phyloP scores from a whole-genome alignment of 2,888 invertebrate species.

The Leptodirus hochenwartii region DNA sequence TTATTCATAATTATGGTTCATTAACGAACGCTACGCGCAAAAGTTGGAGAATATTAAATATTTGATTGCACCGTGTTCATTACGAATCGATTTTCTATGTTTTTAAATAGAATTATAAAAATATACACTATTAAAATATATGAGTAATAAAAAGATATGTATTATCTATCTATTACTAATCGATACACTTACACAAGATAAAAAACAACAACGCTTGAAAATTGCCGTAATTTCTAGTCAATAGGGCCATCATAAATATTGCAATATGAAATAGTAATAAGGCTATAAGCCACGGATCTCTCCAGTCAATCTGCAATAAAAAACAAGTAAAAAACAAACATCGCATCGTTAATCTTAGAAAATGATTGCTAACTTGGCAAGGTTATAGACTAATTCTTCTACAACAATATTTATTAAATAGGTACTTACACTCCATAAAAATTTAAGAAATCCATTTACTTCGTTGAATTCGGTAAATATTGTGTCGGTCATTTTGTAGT shows the following conservation, averaged over 20 bases:
- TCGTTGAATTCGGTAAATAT: slow-evolving; percentile 49
- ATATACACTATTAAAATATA: too few species aligned
- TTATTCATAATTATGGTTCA: too few species aligned
- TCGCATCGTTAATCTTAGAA: background rate
- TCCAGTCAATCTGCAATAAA: slow-evolving; percentile 66
- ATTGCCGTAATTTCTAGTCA: slow-evolving; percentile 70
- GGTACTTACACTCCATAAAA: slow-evolving; percentile 57
- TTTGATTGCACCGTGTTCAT: too few species aligned
- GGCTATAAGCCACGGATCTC: slow-evolving; percentile 70
- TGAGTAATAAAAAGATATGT: slow-evolving; percentile 1
- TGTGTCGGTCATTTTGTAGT: slow-evolving; percentile 31
- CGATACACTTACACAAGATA: slow-evolving; percentile 47
- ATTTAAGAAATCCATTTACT: slow-evolving; percentile 59
- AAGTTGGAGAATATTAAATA: too few species aligned
- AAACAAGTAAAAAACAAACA: slow-evolving; percentile 2
- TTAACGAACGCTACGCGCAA: too few species aligned
- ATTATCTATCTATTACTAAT: background rate
- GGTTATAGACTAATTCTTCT: too few species aligned
- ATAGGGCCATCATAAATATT: slow-evolving; percentile 57
- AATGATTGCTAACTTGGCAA: too few species aligned
- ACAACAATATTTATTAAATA: background rate
- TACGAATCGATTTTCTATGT: too few species aligned
- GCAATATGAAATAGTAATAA: slow-evolving; percentile 56
- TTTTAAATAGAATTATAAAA: too few species aligned
- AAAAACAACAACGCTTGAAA: slow-evolving; percentile 72